These are phyloP conservation scores for Anthrax anthrax DNA, from an alignment of 2,888 invertebrate genomes.

Conservation along the genomic window DNA sequence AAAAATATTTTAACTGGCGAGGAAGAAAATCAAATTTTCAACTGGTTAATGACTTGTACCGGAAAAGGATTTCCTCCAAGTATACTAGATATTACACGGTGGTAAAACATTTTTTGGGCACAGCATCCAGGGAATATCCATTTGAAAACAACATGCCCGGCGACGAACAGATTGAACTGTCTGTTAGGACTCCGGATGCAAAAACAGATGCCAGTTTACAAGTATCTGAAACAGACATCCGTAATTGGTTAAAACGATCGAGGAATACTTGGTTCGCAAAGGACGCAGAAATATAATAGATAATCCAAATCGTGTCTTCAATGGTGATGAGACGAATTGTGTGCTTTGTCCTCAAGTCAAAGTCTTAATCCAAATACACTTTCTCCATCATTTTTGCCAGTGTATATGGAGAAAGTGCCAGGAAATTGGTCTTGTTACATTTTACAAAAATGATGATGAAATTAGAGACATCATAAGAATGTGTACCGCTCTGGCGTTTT, in stretches of 20 bases:
- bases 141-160: conserved; percentile 9
- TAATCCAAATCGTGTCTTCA: background rate
- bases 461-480: no score
- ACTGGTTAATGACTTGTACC: background rate
- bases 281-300: background rate
- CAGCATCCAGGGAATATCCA: background rate
- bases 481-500: no score
- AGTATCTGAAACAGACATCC: conserved; percentile 17
- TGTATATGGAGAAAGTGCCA: no score
- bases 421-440: no score
- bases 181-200: conserved; percentile 15
- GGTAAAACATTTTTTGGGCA: background rate
- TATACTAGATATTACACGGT: background rate
- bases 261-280: background rate
- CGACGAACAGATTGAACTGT: conserved; percentile 16
- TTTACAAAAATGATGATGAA: no score
- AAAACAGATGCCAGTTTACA: conserved; percentile 18
- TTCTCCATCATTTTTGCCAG: no score
- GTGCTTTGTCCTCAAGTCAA: no score
- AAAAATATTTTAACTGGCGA: no score
- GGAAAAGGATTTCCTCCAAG: background rate
- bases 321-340: background rate
- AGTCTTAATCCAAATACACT: no score
- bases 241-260: background rate
- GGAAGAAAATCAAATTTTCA: background rate